phyloP scores from a whole-genome alignment of 2,888 invertebrate species.

The Philaethria dido region DNA sequence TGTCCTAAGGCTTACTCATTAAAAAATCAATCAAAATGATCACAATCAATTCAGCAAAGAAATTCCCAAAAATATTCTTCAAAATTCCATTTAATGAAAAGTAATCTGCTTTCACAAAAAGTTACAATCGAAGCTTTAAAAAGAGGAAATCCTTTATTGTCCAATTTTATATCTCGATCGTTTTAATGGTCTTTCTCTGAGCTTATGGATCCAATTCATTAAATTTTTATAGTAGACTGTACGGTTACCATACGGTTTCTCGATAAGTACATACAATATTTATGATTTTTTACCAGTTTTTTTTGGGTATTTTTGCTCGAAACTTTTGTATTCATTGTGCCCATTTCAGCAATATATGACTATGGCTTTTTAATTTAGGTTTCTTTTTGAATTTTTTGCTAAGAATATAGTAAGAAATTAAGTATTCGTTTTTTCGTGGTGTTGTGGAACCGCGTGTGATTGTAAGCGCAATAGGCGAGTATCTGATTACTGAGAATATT shows the following conservation, averaged over 20 bases:
- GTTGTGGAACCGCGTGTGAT: too few species aligned
- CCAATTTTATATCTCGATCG: conserved; percentile 43
- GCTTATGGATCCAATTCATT: conserved; percentile 42
- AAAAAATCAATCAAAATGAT: conserved; percentile 23
- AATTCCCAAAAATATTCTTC: conserved; percentile 30
- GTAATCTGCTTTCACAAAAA: conserved; percentile 47
- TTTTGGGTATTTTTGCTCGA: neutral
- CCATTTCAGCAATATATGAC: too few species aligned
- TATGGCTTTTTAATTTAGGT: too few species aligned
- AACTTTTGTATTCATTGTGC: neutral
- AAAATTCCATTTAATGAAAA: conserved; percentile 49
- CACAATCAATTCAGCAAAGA: conserved; percentile 23
- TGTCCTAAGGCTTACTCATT: neutral
- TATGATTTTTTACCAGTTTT: neutral
- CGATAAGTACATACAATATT: conserved; percentile 19
- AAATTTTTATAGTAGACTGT: conserved; percentile 35
- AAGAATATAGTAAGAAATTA: too few species aligned
- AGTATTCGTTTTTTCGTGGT: too few species aligned
- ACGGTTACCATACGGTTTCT: conserved; percentile 24
- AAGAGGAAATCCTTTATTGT: conserved; percentile 42
- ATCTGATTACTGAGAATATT: too few species aligned
- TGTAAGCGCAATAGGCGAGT: too few species aligned
- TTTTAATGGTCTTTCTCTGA: conserved; percentile 41
- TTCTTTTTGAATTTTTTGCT: too few species aligned
- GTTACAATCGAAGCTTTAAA: conserved; percentile 45